Base-by-base conservation (phyloP, 2,113 vertebrate genomes). In the Camelus dromedarius region DNA sequence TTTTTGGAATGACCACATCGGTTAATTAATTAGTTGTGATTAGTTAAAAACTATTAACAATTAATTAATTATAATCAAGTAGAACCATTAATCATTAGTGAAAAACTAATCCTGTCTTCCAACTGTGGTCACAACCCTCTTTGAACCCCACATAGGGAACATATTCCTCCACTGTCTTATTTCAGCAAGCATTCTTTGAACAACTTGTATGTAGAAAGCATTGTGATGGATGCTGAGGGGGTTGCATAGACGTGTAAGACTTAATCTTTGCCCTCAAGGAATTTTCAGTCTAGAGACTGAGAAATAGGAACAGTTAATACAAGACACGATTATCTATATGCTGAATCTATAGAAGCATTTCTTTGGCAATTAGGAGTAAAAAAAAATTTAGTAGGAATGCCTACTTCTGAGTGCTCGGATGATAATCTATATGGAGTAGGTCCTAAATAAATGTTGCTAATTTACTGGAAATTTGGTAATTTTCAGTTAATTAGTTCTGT, bases 401-500 rank as follows among this genome's bases (percentile, higher is more conserved):
- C 20, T 67, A 12, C 62, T 73, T 95, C 70, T 87, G 56, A 80
- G 19, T 28, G 18, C 7, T 66, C 81, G 3, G 20, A 69, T 82
- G 20, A 48, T 89, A 38, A 93, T 79, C n/a, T 83, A 13, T 83
- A 48, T 42, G 32, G 91, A 35, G 7, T 89, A 73, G n/a, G 8
- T 22, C 58, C 66, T 79, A 73, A 62, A 72, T 38, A 84, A 91
- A 84, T 82, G 54, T 69, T 89, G 62, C 80, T 85, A 46, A n/a
- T 85, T 93, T 56, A 91, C 52, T 48, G 32, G 56, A 96, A 95
- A 93, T 83, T 82, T 86, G 46, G 48, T 85, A 58, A 92, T 89
- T 96, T 76, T 84, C 6, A 69, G 54, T 93, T 87, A 95, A 96
- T 81, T 86, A 89, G 52, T 82, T 30, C 64, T 82, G 32, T 93